Evolutionary conservation across 2,113 vertebrate species (phyloP).

Genomic region (Hydrolagus affinis): DNA sequence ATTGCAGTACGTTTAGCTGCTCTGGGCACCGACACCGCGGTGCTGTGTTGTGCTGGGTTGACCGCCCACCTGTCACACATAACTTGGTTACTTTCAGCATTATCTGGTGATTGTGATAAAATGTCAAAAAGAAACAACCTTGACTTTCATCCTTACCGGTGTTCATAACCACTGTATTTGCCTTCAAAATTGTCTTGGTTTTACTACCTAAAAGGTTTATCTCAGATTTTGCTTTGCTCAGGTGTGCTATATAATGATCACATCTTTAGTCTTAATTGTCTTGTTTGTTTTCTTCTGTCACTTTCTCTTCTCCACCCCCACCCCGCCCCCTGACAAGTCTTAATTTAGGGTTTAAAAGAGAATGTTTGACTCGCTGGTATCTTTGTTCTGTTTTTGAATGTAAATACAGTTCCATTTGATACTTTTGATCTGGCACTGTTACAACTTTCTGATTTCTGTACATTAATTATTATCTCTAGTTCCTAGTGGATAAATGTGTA

Average conservation of each 20-base stretch:
- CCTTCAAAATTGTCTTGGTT: neutral
- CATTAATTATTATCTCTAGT: no score
- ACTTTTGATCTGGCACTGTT: neutral
- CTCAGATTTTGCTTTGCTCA: slow-evolving; percentile 17
- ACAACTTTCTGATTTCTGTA: no score
- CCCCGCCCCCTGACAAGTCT: neutral
- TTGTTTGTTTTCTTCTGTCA: no score
- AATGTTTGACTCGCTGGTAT: slow-evolving; percentile 15
- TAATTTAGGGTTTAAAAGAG: slow-evolving; percentile 9
- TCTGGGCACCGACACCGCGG: no score
- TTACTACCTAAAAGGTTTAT: neutral
- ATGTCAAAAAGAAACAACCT: neutral
- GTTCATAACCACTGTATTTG: neutral
- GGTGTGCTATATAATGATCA: neutral
- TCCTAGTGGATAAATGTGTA: no score
- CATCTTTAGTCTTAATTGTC: neutral
- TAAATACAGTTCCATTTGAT: neutral
- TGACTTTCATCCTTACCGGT: neutral
- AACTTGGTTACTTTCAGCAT: neutral
- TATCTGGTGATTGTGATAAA: neutral
- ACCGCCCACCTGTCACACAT: neutral
- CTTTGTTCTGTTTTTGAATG: neutral
- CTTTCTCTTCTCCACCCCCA: neutral
- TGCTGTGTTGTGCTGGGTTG: neutral
- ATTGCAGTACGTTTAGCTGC: neutral